A percentile compares a stretch with the other conserved stretches of the same genome.
Evolutionary conservation across 2,888 invertebrate genomes (phyloP).

Genomic region (Drosophila dives): DNA sequence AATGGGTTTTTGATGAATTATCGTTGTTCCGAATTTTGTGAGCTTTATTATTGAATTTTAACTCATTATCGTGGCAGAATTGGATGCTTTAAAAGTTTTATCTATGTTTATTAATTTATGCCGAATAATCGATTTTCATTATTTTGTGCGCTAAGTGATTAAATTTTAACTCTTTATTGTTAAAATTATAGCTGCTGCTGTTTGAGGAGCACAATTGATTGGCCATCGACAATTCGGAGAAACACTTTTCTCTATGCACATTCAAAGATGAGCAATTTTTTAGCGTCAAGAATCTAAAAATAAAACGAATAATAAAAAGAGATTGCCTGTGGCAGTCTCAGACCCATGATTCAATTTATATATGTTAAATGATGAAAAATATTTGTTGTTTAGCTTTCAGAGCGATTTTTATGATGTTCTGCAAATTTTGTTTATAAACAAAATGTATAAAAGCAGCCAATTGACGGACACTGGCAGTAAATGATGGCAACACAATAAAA

Average conservation of each 20-base stretch:
- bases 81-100: no score
- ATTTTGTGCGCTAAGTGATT: not conserved
- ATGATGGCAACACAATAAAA: constrained; percentile 44
- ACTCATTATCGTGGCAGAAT: not conserved
- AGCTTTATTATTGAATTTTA: not conserved
- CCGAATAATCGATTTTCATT: not conserved
- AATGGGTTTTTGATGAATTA: not conserved
- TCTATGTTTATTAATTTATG: no score
- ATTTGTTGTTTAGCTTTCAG: constrained; percentile 58
- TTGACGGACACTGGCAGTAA: constrained; percentile 56
- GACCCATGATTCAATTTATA: not conserved
- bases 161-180: not conserved
- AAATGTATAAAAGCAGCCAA: constrained; percentile 41
- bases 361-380: constrained; percentile 58
- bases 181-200: not conserved
- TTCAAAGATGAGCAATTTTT: constrained; percentile 16
- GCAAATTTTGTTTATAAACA: constrained; percentile 72
- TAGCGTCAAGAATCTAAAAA: constrained; percentile 19
- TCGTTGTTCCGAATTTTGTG: not conserved
- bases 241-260: not conserved
- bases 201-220: not conserved
- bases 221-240: not conserved
- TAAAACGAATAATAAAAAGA: constrained; percentile 3
- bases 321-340: constrained; percentile 11
- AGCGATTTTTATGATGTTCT: constrained; percentile 67